Evolutionary conservation across 92 coral and sea anemone genomes (phyloP).

Genomic region (Scolanthus callimorphus): DNA sequence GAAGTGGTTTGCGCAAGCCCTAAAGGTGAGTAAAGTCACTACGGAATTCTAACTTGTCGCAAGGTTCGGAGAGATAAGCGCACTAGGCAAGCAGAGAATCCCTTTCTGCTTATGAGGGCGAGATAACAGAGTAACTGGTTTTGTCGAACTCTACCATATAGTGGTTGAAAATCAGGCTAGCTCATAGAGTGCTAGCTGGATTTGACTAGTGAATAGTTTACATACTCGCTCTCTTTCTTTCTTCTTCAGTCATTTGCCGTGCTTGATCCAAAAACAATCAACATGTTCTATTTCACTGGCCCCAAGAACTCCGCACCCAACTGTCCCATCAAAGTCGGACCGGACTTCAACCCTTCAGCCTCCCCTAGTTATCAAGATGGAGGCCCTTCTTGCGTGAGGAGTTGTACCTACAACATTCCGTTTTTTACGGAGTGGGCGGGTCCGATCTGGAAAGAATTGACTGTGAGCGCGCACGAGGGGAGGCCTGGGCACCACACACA

Average conservation of each 20-base stretch:
- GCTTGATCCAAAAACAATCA: conserved; percentile 73
- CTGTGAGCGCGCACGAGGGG: conserved; percentile 76
- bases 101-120: too few species aligned
- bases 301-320: conserved; percentile 83
- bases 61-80: background rate
- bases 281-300: conserved; percentile 82
- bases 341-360: conserved; percentile 80
- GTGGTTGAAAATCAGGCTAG: too few species aligned
- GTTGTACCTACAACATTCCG: conserved; percentile 61
- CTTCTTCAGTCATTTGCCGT: conserved; percentile 57
- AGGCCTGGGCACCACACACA: conserved; percentile 98
- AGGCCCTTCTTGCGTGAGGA: conserved; percentile 35
- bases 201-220: too few species aligned
- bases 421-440: conserved; percentile 73
- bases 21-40: conserved; percentile 32
- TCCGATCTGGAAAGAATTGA: conserved; percentile 57
- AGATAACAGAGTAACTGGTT: too few species aligned
- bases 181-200: too few species aligned
- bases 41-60: background rate
- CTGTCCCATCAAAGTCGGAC: conserved; percentile 67
- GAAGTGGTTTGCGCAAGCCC: conserved; percentile 66
- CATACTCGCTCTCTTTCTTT: background rate
- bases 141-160: too few species aligned
- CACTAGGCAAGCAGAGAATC: too few species aligned
- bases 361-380: conserved; percentile 43